Conservation (phyloP, 2,113 vertebrate genomes). For the Cardinalis cardinalis region DNA sequence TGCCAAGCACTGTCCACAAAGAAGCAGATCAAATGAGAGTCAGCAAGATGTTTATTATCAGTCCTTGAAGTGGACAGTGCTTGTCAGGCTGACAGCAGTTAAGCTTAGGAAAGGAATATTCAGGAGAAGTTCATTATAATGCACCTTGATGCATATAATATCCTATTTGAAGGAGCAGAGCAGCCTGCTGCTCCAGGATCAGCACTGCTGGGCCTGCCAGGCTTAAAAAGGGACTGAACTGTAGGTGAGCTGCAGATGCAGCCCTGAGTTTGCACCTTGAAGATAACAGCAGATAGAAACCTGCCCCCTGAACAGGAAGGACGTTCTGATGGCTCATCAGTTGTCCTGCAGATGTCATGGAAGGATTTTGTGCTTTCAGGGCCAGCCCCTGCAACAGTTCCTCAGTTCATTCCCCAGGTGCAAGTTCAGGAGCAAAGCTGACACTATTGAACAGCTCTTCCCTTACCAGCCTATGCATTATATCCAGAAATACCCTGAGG, state of each 20-base stretch:
- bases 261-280: background rate
- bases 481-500: background rate
- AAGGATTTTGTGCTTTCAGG: background rate
- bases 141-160: background rate
- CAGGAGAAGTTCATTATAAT: background rate
- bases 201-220: background rate
- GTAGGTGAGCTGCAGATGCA: background rate
- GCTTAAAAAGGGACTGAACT: background rate
- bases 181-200: constrained; percentile 31
- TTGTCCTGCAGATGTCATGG: background rate
- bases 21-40: background rate
- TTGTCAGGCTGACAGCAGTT: constrained; percentile 22
- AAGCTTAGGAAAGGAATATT: background rate
- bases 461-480: background rate
- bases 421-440: background rate
- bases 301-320: background rate
- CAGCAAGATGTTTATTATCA: constrained; percentile 28
- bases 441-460: background rate
- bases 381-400: background rate
- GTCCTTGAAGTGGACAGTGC: constrained; percentile 28
- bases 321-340: background rate
- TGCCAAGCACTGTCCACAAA: constrained; percentile 19
- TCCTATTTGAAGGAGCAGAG: background rate
- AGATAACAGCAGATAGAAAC: constrained; percentile 2
- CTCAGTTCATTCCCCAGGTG: background rate